Percentiles rank a stretch among this genome's conserved stretches.
These are phyloP conservation scores for Apostichopus parvimensis DNA, from an alignment of 35 echinoderm and acorn worm genomes.

Conservation along the genomic window DNA sequence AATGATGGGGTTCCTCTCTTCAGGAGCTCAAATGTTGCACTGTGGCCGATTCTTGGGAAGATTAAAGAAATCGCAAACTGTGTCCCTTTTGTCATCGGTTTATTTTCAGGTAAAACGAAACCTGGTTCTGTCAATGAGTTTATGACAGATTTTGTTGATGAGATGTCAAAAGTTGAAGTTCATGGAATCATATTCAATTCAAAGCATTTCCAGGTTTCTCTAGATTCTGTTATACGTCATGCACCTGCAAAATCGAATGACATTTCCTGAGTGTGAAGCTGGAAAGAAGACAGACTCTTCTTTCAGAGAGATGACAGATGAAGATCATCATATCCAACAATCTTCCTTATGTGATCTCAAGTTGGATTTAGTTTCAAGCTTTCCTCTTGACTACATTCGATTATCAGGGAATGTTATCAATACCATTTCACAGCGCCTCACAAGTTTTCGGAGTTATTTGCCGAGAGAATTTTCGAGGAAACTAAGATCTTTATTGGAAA, in stretches of 20 bases:
- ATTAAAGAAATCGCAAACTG: background rate
- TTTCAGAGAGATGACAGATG: constrained; percentile 37
- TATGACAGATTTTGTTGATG: constrained; percentile 47
- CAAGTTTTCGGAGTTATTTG: constrained; percentile 24
- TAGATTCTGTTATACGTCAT: constrained; percentile 67
- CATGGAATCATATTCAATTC: background rate
- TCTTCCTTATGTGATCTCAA: background rate
- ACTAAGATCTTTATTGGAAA: constrained; percentile 59
- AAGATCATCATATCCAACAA: constrained; percentile 44
- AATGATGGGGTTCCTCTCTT: constrained; percentile 67
- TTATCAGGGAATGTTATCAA: background rate
- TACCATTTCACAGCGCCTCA: constrained; percentile 47
- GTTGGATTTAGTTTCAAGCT: constrained; percentile 47
- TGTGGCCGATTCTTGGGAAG: constrained; percentile 60
- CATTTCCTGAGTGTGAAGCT: constrained; percentile 41
- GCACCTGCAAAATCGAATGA: constrained; percentile 59
- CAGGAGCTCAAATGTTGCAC: constrained; percentile 37
- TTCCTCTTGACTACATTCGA: constrained; percentile 67
- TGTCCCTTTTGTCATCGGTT: constrained; percentile 51
- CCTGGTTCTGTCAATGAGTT: constrained; percentile 15
- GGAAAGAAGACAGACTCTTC: constrained; percentile 42
- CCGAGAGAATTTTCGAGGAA: constrained; percentile 15
- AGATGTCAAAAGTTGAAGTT: constrained; percentile 37
- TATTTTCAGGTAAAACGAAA: constrained; percentile 40
- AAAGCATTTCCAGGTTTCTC: background rate